Percentiles rank a stretch among this genome's conserved stretches.
phyloP scores from a whole-genome alignment of 2,888 invertebrate genomes.

The Zygogramma bicolorata region DNA sequence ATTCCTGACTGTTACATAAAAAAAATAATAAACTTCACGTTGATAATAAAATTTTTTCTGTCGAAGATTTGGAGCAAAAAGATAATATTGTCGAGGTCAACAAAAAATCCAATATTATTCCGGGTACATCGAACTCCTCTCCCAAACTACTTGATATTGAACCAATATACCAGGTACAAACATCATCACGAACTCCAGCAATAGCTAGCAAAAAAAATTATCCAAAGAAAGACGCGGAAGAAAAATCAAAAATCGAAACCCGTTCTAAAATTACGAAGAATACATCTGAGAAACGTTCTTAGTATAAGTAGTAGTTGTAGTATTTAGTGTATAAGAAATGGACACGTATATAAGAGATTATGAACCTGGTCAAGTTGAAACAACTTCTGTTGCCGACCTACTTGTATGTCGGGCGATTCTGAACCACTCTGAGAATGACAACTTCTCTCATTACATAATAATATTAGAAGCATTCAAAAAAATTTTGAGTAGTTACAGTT shows the following conservation, averaged over 20 bases:
- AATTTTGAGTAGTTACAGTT: background rate
- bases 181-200: background rate
- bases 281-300: too few species aligned
- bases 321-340: background rate
- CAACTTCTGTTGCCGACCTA: background rate
- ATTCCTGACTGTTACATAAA: too few species aligned
- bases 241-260: background rate
- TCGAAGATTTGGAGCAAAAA: background rate
- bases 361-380: background rate
- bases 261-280: background rate
- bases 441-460: background rate
- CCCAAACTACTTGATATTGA: background rate
- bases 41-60: too few species aligned
- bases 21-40: too few species aligned
- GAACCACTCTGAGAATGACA: background rate
- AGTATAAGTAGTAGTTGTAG: too few species aligned
- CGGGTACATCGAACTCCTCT: background rate
- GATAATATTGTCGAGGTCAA: background rate
- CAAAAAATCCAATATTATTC: background rate
- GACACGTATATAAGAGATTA: too few species aligned
- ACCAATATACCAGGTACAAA: background rate
- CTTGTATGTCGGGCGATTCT: background rate
- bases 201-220: background rate
- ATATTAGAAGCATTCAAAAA: too few species aligned
- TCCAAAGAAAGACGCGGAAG: background rate